Base-by-base conservation (phyloP, 30 jellyfish, hydroid and myxozoan species). In the Aurelia coerulea region DNA sequence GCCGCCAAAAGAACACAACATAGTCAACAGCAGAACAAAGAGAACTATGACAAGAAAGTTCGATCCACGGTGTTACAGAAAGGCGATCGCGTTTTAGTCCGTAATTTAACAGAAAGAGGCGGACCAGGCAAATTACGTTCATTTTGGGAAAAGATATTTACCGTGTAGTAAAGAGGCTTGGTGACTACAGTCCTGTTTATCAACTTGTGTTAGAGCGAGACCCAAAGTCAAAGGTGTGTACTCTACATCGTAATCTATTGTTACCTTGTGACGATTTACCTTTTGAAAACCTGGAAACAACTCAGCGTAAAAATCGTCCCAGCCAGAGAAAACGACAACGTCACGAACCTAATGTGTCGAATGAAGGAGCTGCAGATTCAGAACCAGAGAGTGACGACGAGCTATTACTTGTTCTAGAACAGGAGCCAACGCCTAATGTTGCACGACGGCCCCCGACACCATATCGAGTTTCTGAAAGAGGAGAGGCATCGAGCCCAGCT, bases 41-140 rank as follows among this genome's bases (percentile, higher is more conserved):
- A n/a, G n/a, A n/a, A n/a, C n/a, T n/a, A n/a, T n/a, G n/a, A n/a
- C n/a, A 10, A 53, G 15, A 53, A 15, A 53, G 65, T 53, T 10
- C 65, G 65, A 8, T 53, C 65, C 15, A 8, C 65, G 65, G 65
- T 53, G 10, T 15, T 53, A 53, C 65, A 53, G 15, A 10, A 10
- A 53, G 65, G 15, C 15, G 65, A 15, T 53, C 65, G 65, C 18
- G 74, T 34, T 51, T 81, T 63, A 9, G 85, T n/a, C n/a, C 88
- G 91, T 49, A 54, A 29, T 84, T 81, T 41, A 42, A 79, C 33
- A 41, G 23, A 79, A 34, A 65, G 60, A 79, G 8, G 85, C 1
- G 5, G 62, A 29, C 31, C 18, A 0, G 23, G 81, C 23, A 53
- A 53, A 53, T 53, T 53, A 53, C 65, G 65, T 8, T 53, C 65